phyloP scores from a whole-genome alignment of 30 jellyfish, hydroid and myxozoan species.

The Haliclystus octoradiatus region DNA sequence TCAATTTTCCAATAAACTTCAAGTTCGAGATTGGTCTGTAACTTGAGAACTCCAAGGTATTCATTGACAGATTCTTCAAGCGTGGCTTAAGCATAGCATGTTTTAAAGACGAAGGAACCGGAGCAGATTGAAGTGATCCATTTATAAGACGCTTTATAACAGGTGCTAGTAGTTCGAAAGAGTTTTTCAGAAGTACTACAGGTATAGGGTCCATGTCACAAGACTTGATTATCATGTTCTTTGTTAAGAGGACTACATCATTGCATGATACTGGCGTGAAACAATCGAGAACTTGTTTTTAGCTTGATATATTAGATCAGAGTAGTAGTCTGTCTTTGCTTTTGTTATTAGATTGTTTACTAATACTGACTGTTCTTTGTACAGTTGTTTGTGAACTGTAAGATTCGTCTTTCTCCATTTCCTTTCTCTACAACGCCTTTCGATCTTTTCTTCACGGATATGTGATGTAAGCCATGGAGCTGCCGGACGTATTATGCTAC shows the following conservation, averaged over 20 bases:
- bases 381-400: not conserved
- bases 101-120: not conserved
- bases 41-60: not conserved
- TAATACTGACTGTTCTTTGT: not conserved
- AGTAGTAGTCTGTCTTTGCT: conserved; percentile 16
- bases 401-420: conserved; percentile 14
- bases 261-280: not conserved
- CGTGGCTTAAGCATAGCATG: not conserved
- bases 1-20: not conserved
- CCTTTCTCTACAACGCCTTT: conserved; percentile 4
- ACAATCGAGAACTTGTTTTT: not conserved
- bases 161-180: not conserved
- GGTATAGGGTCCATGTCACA: not conserved
- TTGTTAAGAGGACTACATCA: not conserved
- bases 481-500: not conserved
- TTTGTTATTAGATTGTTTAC: conserved; percentile 13
- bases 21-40: not conserved
- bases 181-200: not conserved
- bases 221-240: not conserved
- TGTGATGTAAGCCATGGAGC: conserved; percentile 2
- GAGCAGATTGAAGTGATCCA: not conserved
- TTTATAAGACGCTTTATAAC: not conserved
- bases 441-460: not conserved
- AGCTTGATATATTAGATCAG: conserved; percentile 12
- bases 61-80: not conserved